phyloP scores from a whole-genome alignment of 1,140 invertebrate genomes.

The Acyrthosiphon pisum region DNA sequence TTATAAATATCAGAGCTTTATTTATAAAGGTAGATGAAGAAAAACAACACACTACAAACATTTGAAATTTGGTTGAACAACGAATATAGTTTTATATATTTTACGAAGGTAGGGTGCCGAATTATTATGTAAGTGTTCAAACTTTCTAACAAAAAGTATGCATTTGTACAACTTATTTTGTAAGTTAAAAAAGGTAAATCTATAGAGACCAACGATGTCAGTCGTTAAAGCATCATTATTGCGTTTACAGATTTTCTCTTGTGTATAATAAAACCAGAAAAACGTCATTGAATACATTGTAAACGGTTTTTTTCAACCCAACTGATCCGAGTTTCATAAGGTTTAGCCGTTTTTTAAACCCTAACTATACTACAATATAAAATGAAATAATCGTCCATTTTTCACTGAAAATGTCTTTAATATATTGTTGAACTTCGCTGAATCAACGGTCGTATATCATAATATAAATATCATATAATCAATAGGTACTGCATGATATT shows the following conservation, averaged over 20 bases:
- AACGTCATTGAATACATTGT: slow-evolving; percentile 1
- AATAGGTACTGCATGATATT: background rate
- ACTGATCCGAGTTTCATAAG: background rate
- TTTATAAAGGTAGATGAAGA: background rate
- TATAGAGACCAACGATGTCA: slow-evolving; percentile 23
- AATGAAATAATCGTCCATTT: slow-evolving; percentile 28
- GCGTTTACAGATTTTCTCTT: slow-evolving; percentile 27
- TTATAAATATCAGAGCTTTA: background rate
- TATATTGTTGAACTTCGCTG: background rate
- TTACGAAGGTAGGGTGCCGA: background rate
- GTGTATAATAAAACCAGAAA: slow-evolving; percentile 15
- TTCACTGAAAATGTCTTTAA: background rate
- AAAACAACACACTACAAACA: background rate
- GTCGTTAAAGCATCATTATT: slow-evolving; percentile 36
- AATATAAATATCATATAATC: background rate
- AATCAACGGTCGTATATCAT: background rate
- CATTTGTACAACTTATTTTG: background rate
- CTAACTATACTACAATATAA: background rate
- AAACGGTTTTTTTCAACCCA: background rate
- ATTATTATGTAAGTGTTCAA: background rate
- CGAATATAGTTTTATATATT: background rate
- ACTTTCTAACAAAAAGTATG: background rate
- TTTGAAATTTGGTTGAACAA: background rate
- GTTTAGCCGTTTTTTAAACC: background rate
- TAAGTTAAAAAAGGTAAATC: slow-evolving; percentile 4